A percentile compares a stretch with the other conserved stretches of the same genome.
Evolutionary conservation across 2,888 invertebrate genomes (phyloP).

Genomic region (Hedya salicella): DNA sequence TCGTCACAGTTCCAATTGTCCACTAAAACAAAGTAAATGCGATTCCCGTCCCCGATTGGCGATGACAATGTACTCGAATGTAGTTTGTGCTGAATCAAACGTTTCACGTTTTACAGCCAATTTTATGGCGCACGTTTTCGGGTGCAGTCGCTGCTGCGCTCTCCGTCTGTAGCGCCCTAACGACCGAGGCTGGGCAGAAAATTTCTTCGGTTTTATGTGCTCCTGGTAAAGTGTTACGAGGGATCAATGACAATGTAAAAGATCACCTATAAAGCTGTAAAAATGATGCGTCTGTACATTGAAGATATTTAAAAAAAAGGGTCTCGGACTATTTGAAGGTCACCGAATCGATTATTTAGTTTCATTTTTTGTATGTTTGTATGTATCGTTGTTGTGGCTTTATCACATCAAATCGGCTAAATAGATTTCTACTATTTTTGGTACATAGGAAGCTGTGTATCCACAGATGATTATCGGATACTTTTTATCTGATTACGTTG

Average conservation of each 20-base stretch:
- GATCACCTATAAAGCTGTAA: too few species aligned
- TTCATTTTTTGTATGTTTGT: too few species aligned
- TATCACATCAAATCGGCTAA: too few species aligned
- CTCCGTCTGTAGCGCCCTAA: slow-evolving; percentile 21
- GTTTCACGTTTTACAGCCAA: slow-evolving; percentile 36
- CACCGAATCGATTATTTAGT: too few species aligned
- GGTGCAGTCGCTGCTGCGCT: slow-evolving; percentile 29
- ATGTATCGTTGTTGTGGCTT: too few species aligned
- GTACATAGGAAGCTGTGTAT: too few species aligned
- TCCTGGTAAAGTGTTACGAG: slow-evolving; percentile 14
- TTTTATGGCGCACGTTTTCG: slow-evolving; percentile 36
- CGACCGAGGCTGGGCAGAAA: slow-evolving; percentile 22
- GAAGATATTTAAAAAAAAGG: too few species aligned
- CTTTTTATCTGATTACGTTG: too few species aligned
- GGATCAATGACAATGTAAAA: slow-evolving; percentile 4
- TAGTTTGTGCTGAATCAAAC: slow-evolving; percentile 32
- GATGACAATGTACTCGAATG: slow-evolving; percentile 31
- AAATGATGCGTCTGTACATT: too few species aligned
- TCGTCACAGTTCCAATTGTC: background rate
- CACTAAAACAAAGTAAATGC: slow-evolving; percentile 29
- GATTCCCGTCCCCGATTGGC: slow-evolving; percentile 10
- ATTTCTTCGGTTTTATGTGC: slow-evolving; percentile 31
- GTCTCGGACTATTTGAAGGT: too few species aligned
- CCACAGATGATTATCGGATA: too few species aligned
- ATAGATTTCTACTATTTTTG: too few species aligned